Percentiles rank a stretch among this genome's conserved stretches.
phyloP scores from a whole-genome alignment of 2,797 vertebrate genomes.

The Anas acuta region DNA sequence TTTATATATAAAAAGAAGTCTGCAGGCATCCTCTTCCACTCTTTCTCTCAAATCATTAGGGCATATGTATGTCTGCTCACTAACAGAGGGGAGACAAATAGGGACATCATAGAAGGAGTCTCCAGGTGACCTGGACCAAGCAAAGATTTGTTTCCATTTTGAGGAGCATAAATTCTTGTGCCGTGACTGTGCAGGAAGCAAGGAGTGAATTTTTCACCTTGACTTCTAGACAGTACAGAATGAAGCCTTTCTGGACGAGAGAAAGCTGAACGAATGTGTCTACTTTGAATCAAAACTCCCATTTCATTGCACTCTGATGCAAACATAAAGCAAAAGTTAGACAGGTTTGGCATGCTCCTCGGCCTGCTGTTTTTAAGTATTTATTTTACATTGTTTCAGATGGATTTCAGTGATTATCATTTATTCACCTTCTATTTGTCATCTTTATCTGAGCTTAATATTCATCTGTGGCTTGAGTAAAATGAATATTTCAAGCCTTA shows the following conservation, averaged over 20 bases:
- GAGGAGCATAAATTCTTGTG: neutral
- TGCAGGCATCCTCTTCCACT: rapidly evolving
- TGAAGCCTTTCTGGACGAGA: neutral
- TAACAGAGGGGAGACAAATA: neutral
- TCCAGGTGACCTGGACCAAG: neutral
- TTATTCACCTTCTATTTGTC: slow-evolving; percentile 17
- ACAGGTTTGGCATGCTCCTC: neutral
- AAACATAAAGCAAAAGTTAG: neutral
- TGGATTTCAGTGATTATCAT: neutral
- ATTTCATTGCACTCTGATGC: neutral
- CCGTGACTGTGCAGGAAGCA: neutral
- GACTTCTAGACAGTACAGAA: neutral
- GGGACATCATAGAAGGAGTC: neutral
- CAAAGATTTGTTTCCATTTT: neutral
- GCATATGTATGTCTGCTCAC: neutral
- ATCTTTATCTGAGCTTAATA: slow-evolving; percentile 9
- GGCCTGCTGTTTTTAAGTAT: neutral
- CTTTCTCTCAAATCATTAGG: neutral
- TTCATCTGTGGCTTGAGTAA: neutral
- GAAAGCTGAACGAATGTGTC: neutral
- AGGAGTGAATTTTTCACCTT: neutral
- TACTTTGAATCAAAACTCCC: neutral
- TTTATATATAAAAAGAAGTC: neutral
- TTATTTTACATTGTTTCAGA: slow-evolving; percentile 16
- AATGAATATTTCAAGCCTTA: slow-evolving; percentile 25